Base-by-base conservation (phyloP, 2,113 vertebrate genomes). In the Caranx ignobilis region DNA sequence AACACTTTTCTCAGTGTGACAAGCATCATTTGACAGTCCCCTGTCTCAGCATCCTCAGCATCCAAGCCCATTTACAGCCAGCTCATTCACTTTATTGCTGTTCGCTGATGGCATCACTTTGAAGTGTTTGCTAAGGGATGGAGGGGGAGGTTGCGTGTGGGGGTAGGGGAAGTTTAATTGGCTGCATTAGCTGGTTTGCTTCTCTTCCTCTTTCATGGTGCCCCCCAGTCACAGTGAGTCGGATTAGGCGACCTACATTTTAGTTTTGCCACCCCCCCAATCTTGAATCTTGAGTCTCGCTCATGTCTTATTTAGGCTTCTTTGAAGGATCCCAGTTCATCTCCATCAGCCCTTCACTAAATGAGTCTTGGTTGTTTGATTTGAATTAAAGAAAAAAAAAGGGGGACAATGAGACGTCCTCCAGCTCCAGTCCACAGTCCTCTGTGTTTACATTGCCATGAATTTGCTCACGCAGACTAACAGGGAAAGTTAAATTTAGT, bases 81-180 rank as follows among this genome's bases (percentile, higher is more conserved):
- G 55, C 84, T 88, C 86, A 69, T 91, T 93, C 86, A 71, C 83
- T 86, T 84, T 86, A 89, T 81, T 82, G 85, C 92, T 80, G 43
- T 86, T 71, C 75, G 83, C 90, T 92, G 87, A 92, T 93, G 88
- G 91, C 81, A 89, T 86, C 90, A 90, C 91, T 89, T 86, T 92
- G 81, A 86, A 91, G 87, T 86, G 90, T 84, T 88, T 85, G 82
- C 75, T 86, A 26, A 73, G 60, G 64, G 45, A 56, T 76, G 66
- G 60, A 48, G 75, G 59, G 56, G 54, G 8, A 34, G 26, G 55
- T 60, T 48, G 50, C n/a, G 57, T 11, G 63, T 11, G 57, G 65
- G 71, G 37, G 47, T 43, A 41, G 72, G 64, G 77, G 79, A 37
- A 21, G 43, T 87, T 86, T 91, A 93, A 93, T 94, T 93, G 87